These are phyloP conservation scores for Naso thynnoides DNA, from an alignment of 2,797 vertebrate genomes.

Conservation along the genomic window DNA sequence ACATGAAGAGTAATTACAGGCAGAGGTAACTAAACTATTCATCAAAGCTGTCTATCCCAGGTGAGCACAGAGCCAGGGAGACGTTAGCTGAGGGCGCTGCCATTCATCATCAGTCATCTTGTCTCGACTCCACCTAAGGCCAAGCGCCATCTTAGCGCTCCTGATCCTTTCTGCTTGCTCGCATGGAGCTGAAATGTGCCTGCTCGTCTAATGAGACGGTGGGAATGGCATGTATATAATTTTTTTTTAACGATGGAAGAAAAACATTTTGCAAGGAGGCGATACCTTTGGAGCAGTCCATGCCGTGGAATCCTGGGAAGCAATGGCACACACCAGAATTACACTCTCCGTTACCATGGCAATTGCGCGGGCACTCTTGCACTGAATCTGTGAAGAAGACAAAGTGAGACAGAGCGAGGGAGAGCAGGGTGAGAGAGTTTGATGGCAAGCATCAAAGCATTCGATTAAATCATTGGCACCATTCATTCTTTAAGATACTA, in stretches of 20 bases:
- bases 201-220: constrained; percentile 57
- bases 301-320: constrained; percentile 97
- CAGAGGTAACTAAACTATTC: constrained; percentile 86
- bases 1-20: constrained; percentile 87
- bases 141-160: constrained; percentile 58
- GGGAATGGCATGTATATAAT: background rate
- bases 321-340: constrained; percentile 97
- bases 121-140: constrained; percentile 74
- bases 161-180: constrained; percentile 50
- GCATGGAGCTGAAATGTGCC: constrained; percentile 32
- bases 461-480: constrained; percentile 70
- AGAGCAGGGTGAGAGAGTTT: constrained; percentile 56
- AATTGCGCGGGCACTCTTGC: constrained; percentile 98
- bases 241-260: constrained; percentile 5
- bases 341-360: constrained; percentile 98
- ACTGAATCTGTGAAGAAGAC: constrained; percentile 89
- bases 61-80: constrained; percentile 76
- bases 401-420: constrained; percentile 63
- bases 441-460: constrained; percentile 73
- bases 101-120: constrained; percentile 84
- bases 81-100: constrained; percentile 77
- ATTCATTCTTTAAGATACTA: constrained; percentile 61
- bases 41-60: constrained; percentile 85
- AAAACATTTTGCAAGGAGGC: constrained; percentile 43
- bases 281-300: constrained; percentile 98